A percentile compares a stretch with the other conserved stretches of the same genome.
Conservation (phyloP, 23 tunicate genomes). For the Halocynthia aurantium region DNA sequence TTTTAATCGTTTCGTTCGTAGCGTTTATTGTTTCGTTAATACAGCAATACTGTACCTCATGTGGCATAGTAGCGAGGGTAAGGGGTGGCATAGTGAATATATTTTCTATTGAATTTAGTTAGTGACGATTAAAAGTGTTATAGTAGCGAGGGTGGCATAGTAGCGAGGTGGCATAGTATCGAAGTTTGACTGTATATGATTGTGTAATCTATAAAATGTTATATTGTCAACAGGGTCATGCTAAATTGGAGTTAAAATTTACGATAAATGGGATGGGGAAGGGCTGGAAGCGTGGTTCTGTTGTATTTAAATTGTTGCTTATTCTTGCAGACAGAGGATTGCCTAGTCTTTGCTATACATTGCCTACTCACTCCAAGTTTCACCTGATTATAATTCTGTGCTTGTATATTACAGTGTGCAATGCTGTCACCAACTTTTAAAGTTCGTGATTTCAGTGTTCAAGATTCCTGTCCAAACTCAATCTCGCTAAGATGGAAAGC, state of each 20-base stretch:
- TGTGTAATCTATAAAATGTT: not conserved
- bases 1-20: too few relatives aligned
- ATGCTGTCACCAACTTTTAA: conserved; percentile 97
- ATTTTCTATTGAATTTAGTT: too few relatives aligned
- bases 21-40: too few relatives aligned
- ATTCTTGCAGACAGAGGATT: not conserved
- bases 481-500: conserved; percentile 65
- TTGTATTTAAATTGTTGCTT: not conserved
- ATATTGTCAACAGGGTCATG: not conserved
- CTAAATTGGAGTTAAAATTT: not conserved
- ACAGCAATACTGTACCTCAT: too few relatives aligned
- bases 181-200: too few relatives aligned
- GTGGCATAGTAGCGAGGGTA: too few relatives aligned
- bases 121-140: too few relatives aligned
- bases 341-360: not conserved
- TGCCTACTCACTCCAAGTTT: not conserved
- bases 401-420: conserved; percentile 67
- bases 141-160: too few relatives aligned
- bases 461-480: conserved; percentile 86
- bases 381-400: not conserved
- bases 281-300: not conserved
- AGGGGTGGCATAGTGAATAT: too few relatives aligned
- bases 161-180: too few relatives aligned
- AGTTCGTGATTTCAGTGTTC: conserved; percentile 92
- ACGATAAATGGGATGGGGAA: too few relatives aligned